These are phyloP conservation scores for Tenualosa ilisha DNA, from an alignment of 2,797 vertebrate species.

Conservation along the genomic window DNA sequence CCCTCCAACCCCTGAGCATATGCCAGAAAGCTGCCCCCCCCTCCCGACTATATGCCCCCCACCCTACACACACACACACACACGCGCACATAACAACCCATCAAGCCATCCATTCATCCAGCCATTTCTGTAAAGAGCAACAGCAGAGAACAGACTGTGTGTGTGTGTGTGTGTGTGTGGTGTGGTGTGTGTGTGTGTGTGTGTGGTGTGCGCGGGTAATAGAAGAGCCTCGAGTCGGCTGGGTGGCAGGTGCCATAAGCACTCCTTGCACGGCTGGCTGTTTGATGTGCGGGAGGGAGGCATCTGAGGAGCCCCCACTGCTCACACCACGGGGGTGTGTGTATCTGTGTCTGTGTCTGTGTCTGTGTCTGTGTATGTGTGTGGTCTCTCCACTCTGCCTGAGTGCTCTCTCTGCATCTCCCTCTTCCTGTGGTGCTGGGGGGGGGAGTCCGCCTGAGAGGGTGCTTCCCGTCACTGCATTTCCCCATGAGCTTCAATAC, in stretches of 20 bases:
- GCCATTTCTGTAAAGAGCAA: not conserved
- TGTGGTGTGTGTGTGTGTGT: not conserved
- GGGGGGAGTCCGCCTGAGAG: not conserved
- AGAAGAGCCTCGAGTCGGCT: not conserved
- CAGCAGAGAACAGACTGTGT: not conserved
- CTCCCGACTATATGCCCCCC: not conserved
- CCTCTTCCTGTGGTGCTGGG: not conserved
- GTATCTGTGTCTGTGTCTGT: too few species aligned
- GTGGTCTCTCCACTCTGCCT: not conserved
- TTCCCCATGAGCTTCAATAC: not conserved
- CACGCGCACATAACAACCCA: slow-evolving; percentile 1
- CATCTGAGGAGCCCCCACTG: not conserved
- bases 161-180: slow-evolving; percentile 4
- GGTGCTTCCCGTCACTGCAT: not conserved
- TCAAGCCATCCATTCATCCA: not conserved
- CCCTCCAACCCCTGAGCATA: slow-evolving; percentile 4
- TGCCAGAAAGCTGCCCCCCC: slow-evolving; percentile 4
- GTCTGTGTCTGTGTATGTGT: too few species aligned
- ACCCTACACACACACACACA: slow-evolving; percentile 7
- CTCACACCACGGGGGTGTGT: not conserved
- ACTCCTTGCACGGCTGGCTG: not conserved
- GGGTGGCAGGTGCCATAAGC: too few species aligned
- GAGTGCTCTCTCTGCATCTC: not conserved
- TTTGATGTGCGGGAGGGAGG: not conserved
- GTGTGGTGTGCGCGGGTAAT: not conserved